Evolutionary conservation across 2,797 vertebrate genomes (phyloP), one percentile per base, ranked within the genome.

Genomic region (Liasis olivaceus): DNA sequence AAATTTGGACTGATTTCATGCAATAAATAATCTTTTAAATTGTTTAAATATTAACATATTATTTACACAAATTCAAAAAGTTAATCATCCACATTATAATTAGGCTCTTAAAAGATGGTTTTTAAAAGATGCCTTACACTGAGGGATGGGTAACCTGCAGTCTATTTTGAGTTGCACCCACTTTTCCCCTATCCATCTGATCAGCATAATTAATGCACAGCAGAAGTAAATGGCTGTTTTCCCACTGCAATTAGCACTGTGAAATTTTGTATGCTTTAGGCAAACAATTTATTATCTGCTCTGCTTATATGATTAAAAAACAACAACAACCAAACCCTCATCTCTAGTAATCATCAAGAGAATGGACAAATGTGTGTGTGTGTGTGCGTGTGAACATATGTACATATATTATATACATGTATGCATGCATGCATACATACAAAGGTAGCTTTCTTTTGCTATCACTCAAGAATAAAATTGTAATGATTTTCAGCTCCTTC

Each of bases 31-130:
- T 24, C 36, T 42, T 81, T 47, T 81, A 42, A 47, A 81, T 47
- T 81, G 47, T 81, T 47, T 47, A 42, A 42, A 24, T 9, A 24
- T 81, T 81, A 81, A 47, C 72, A 12, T 47, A 81, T 12, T 47
- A 36, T 81, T 47, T 36, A 81, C 8, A 81, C 72, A 81, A 5
- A 24, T 81, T 47, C 72, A 47, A 81, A 81, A 81, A 22, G 47
- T 81, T 81, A 36, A 81, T 81, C 42, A 81, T 36, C 72, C 47
- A 36, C 72, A 81, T 81, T 81, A 47, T 81, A 81, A 81, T 81
- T 47, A 81, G 36, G 24, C 20, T 47, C 36, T 24, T 81, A 81
- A 81, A 81, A 81, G 20, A 47, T 47, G 72, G 36, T 42, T 81
- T 42, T 81, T 81, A 81, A 47, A 81, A 81, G 72, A 81, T 11